Evolutionary conservation across 30 jellyfish, hydroid and myxozoan species (phyloP), one percentile per base, ranked within the genome.

Genomic region (Turritopsis dohrnii): DNA sequence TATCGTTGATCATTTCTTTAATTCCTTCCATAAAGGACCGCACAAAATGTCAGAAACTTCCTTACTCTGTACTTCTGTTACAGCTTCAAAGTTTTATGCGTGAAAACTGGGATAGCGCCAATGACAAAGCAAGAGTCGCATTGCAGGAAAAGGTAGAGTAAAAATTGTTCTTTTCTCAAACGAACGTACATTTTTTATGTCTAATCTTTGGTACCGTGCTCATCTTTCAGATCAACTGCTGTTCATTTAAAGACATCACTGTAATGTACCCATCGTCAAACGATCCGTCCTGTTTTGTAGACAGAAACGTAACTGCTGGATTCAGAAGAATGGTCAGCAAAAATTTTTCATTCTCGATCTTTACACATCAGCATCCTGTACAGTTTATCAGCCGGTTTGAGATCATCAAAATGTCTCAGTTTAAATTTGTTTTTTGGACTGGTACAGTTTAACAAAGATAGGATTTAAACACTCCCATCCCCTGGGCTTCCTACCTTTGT

Each of bases 71-170:
- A 41, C 77, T n/a, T 69, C 9, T n/a, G 9, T 0, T 19, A 7
- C 19, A 69, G 77, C 28, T 69, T 21, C 31, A 69, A 69, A 27
- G 28, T 69, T 69, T 69, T n/a, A 69, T 69, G 77, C 28, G 30
- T 9, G 30, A 1, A 23, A 69, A 27, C 31, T 69, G 77, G 77
- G 17, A 69, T 69, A 69, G 30, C 9, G 30, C 30, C 22, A 21
- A 27, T 69, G 77, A 69, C 19, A 27, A 69, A 69, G 19, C 28
- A 9, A 23, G 77, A 1, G 19, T 69, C 8, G 31, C 31, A 7
- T 69, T 69, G 77, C 77, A 69, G 19, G 0, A 69, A 69, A 69
- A 69, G 77, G 77, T 69, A 69, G 73, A 27, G 77, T 7, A 69
- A 17, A n/a, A 23, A 1, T 9, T 69, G 31, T 41, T 41, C 60